Evolutionary conservation across 2,113 vertebrate genomes (phyloP), one percentile per base, ranked within the genome.

Genomic region (Chloropsis hardwickii): DNA sequence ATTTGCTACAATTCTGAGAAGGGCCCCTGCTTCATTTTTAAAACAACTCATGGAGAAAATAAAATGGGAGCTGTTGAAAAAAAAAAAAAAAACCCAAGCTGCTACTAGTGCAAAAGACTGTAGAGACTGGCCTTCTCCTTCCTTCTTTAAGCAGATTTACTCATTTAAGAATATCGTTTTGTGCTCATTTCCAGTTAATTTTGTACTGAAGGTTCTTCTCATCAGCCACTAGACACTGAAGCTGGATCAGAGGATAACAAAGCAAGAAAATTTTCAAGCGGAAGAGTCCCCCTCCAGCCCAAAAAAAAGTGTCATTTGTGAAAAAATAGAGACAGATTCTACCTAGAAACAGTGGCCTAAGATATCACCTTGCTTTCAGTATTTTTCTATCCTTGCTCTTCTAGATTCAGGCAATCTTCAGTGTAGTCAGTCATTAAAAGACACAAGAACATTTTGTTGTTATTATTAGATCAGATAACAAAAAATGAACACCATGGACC

Each of bases 21-120:
- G 45, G 81, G 66, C 27, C 66, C 21, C 51, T 45, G 64, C 29
- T 96, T 94, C 81, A 74, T 94, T 91, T 90, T 73, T 20, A 72
- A 90, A 91, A 66, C 23, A 90, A 18, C n/a, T 76, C 61, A 65
- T 6, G 0, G 25, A 86, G 69, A 81, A 91, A 89, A 94, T 6
- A 82, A 93, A 80, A 88, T 58, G 37, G 21, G 31, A 37, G 5
- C 9, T 80, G 10, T 71, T 44, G 56, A 40, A 37, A 37, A 37
- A 69, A 84, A 57, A 48, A 37, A 37, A 31, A 69, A 84, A 57
- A 67, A 2, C 0, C 4, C 9, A 88, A 81, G 17, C 10, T 84
- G 33, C 17, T 81, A 22, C 22, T 67, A 22, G 13, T 44, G 20
- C 16, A 78, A 28, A 17, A 54, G 10, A 33, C 24, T 71, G 24